Evolutionary conservation across 2,888 invertebrate genomes (phyloP).

Genomic region (Apotomis capreana): DNA sequence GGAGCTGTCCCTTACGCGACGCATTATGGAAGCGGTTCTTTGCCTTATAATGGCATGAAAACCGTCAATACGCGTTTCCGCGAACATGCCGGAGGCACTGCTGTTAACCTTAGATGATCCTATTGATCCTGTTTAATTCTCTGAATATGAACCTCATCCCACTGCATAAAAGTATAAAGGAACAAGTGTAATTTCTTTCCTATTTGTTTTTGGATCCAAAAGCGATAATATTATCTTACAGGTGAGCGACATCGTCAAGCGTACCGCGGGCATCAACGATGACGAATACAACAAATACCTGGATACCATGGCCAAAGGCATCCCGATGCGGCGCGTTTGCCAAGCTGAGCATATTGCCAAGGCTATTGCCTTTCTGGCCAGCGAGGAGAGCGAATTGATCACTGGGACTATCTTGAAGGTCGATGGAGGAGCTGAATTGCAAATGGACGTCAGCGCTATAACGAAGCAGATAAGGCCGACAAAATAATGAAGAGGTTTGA

Average conservation of each 20-base stretch:
- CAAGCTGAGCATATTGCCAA: conserved; percentile 87
- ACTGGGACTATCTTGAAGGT: conserved; percentile 84
- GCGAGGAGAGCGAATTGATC: conserved; percentile 89
- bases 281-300: conserved; percentile 50
- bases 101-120: too few relatives aligned
- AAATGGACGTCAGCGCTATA: background rate
- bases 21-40: too few relatives aligned
- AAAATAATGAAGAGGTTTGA: background rate
- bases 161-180: too few relatives aligned
- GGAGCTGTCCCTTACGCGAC: too few relatives aligned
- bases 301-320: background rate
- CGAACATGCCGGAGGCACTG: too few relatives aligned
- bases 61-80: too few relatives aligned
- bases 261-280: conserved; percentile 47
- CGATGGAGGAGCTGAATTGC: conserved; percentile 50
- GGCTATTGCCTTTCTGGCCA: conserved; percentile 92
- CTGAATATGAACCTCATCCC: too few relatives aligned
- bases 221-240: background rate
- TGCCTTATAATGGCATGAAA: too few relatives aligned
- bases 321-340: conserved; percentile 52
- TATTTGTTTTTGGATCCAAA: background rate
- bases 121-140: too few relatives aligned
- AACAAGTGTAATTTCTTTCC: too few relatives aligned
- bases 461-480: background rate
- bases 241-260: conserved; percentile 46